Percentiles rank a stretch among this genome's conserved stretches.
These are phyloP conservation scores for Drosophila triauraria DNA, from an alignment of 1,140 invertebrate genomes.

Conservation along the genomic window DNA sequence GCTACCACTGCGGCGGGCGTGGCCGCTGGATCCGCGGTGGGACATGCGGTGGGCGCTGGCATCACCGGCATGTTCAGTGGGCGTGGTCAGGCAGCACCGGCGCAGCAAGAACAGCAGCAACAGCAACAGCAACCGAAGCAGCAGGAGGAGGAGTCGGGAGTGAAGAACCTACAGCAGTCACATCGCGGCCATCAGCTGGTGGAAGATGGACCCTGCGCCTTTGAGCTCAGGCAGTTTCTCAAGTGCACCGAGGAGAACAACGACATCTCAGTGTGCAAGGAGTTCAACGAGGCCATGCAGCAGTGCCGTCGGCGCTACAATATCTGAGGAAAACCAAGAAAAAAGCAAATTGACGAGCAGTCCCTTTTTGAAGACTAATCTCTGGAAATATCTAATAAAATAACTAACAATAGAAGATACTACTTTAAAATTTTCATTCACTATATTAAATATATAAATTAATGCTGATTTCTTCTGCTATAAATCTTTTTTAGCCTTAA, in stretches of 20 bases:
- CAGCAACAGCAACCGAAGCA: constrained; percentile 13
- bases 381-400: neutral
- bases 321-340: constrained; percentile 21
- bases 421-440: too few species aligned
- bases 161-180: constrained; percentile 55
- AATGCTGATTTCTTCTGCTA: too few species aligned
- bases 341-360: neutral
- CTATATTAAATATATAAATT: too few species aligned
- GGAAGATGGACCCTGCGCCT: constrained; percentile 90
- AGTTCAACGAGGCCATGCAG: constrained; percentile 95
- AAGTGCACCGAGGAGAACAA: constrained; percentile 93
- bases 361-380: neutral
- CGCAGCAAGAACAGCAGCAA: constrained; percentile 62
- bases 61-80: constrained; percentile 93
- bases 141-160: constrained; percentile 58
- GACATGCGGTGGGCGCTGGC: constrained; percentile 93
- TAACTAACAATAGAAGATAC: too few species aligned
- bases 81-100: constrained; percentile 80
- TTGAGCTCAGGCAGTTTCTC: constrained; percentile 94
- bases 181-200: constrained; percentile 85
- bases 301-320: constrained; percentile 89
- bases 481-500: too few species aligned
- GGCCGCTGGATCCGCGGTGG: constrained; percentile 88
- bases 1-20: constrained; percentile 95
- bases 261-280: constrained; percentile 93